phyloP scores from a whole-genome alignment of 2,113 vertebrate genomes.

The Murina feae region DNA sequence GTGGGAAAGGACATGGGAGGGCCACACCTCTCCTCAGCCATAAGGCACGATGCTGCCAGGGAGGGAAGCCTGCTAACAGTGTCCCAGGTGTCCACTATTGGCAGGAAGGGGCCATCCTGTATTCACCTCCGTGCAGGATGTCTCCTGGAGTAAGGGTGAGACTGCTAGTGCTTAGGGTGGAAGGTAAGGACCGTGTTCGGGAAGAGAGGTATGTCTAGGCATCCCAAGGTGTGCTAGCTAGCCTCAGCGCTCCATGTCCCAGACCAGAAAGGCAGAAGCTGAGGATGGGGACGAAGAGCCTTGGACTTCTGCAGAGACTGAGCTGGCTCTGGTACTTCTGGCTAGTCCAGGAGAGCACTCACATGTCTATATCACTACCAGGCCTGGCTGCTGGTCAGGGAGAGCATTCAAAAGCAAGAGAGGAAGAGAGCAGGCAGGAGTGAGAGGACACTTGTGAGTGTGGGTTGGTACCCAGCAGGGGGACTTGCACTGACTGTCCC shows the following conservation, averaged over 20 bases:
- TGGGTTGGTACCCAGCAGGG: background rate
- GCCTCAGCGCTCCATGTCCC: background rate
- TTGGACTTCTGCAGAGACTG: background rate
- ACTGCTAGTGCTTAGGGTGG: background rate
- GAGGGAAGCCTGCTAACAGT: background rate
- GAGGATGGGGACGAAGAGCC: background rate
- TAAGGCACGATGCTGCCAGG: background rate
- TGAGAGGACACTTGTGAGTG: background rate
- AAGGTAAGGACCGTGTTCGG: background rate
- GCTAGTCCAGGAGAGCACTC: background rate
- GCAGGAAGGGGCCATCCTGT: background rate
- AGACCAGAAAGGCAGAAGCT: background rate
- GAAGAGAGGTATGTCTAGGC: background rate
- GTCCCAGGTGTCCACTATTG: background rate
- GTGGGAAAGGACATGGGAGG: background rate
- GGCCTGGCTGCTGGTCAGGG: background rate
- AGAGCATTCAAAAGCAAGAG: background rate
- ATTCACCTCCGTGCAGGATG: background rate
- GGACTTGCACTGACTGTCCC: background rate
- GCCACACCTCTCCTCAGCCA: slow-evolving; percentile 41
- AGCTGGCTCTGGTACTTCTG: background rate
- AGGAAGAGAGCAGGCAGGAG: background rate
- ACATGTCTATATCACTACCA: background rate
- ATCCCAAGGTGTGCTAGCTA: background rate
- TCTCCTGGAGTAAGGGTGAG: background rate